These are phyloP conservation scores for Nycticebus coucang DNA, from an alignment of 2,113 vertebrate species.

Conservation along the genomic window DNA sequence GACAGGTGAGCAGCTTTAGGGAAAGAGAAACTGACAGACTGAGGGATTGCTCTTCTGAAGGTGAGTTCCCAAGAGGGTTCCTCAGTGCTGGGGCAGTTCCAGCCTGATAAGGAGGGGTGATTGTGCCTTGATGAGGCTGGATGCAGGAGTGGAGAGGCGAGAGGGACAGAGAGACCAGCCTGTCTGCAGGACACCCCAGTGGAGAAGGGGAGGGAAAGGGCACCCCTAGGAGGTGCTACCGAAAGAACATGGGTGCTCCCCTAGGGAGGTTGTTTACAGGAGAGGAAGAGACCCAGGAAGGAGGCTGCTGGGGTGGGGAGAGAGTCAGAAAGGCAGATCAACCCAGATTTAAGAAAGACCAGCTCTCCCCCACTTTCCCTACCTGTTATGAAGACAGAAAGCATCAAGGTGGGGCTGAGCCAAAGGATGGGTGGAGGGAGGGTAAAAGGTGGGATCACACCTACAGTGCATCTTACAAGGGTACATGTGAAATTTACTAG, in stretches of 20 bases:
- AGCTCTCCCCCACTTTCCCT: neutral
- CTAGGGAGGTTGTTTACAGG: too few species aligned
- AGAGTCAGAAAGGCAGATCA: neutral
- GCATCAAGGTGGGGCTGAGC: too few species aligned
- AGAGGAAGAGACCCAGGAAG: accelerated
- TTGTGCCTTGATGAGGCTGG: accelerated
- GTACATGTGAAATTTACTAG: too few species aligned
- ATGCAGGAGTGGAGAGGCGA: neutral
- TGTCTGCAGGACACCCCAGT: neutral
- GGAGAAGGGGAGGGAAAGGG: too few species aligned
- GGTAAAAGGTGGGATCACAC: too few species aligned
- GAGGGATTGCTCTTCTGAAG: neutral
- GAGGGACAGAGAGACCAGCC: too few species aligned
- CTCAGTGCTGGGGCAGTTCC: neutral
- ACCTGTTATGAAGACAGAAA: neutral
- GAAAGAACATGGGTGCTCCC: neutral
- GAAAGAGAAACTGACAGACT: slow-evolving; percentile 44
- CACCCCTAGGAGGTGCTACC: neutral
- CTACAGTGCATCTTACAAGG: too few species aligned
- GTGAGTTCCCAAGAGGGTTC: neutral
- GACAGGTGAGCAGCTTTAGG: neutral
- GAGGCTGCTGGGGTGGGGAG: too few species aligned
- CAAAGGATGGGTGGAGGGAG: too few species aligned
- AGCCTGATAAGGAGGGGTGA: accelerated
- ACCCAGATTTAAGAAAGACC: too few species aligned